Evolutionary conservation across 2,888 invertebrate species (phyloP).

Genomic region (Habroteleia sp.): DNA sequence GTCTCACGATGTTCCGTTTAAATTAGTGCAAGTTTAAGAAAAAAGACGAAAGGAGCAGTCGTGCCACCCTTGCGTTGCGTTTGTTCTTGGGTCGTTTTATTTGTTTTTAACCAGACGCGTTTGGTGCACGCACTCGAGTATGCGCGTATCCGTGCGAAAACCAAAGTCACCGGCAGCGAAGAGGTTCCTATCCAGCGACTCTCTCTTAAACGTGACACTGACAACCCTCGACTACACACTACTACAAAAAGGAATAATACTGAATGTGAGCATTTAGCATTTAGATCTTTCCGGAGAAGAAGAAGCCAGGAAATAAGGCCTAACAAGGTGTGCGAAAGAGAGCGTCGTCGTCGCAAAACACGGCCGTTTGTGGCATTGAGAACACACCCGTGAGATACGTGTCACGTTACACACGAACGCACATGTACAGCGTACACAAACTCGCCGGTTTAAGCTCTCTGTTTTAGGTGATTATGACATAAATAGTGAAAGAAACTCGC

Average conservation of each 20-base stretch:
- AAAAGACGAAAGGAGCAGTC: slow-evolving; percentile 13
- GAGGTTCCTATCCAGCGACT: slow-evolving; percentile 61
- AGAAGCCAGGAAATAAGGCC: slow-evolving; percentile 49
- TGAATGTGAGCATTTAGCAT: slow-evolving; percentile 74
- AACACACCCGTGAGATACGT: slow-evolving; percentile 71
- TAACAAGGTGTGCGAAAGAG: slow-evolving; percentile 34
- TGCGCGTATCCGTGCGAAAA: slow-evolving; percentile 55
- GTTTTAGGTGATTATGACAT: slow-evolving; percentile 76
- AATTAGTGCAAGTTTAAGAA: slow-evolving; percentile 38
- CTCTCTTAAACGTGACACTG: slow-evolving; percentile 67
- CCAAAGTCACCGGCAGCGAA: slow-evolving; percentile 56
- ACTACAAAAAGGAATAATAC: slow-evolving; percentile 71
- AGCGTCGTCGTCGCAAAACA: slow-evolving; percentile 48
- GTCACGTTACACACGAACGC: slow-evolving; percentile 77
- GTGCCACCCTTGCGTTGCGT: slow-evolving; percentile 6
- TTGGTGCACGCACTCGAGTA: slow-evolving; percentile 58
- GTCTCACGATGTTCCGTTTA: slow-evolving; percentile 43
- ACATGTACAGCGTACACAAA: slow-evolving; percentile 69
- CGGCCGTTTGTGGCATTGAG: slow-evolving; percentile 73
- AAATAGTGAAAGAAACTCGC: slow-evolving; percentile 75
- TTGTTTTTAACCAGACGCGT: slow-evolving; percentile 66
- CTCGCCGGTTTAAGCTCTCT: slow-evolving; percentile 61
- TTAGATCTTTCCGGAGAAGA: slow-evolving; percentile 68
- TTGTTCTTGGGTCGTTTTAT: slow-evolving; percentile 67
- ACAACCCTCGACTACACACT: slow-evolving; percentile 60